Evolutionary conservation across 2,797 vertebrate genomes (phyloP).

Genomic region (Anguilla anguilla): DNA sequence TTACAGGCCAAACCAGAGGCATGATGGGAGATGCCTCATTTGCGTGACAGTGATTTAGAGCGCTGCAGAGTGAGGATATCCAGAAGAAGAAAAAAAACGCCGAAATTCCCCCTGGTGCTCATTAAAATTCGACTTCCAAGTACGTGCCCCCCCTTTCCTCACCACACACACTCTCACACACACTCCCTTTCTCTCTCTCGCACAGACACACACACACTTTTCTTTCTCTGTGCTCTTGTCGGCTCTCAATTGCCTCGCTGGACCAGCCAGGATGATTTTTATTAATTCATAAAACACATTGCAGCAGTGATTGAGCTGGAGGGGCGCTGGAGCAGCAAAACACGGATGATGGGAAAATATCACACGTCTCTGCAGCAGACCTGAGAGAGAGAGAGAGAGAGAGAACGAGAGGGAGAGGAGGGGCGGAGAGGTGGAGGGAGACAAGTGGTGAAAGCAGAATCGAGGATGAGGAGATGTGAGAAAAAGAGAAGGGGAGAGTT

Average conservation of each 20-base stretch:
- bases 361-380: conserved; percentile 23
- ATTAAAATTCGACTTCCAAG: conserved; percentile 75
- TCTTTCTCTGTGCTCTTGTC: conserved; percentile 62
- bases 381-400: not conserved
- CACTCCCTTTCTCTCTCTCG: not conserved
- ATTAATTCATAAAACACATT: conserved; percentile 85
- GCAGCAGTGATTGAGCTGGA: conserved; percentile 70
- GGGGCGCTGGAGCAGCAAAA: conserved; percentile 63
- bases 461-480: not conserved
- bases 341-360: conserved; percentile 48
- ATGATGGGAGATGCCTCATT: conserved; percentile 71
- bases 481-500: conserved; percentile 24
- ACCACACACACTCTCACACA: not conserved
- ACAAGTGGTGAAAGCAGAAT: not conserved
- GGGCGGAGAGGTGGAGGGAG: not conserved
- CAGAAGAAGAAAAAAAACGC: conserved; percentile 58
- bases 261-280: conserved; percentile 73
- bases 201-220: conserved; percentile 17
- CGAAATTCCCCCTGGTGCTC: conserved; percentile 78
- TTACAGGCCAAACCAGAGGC: conserved; percentile 63
- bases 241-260: conserved; percentile 58
- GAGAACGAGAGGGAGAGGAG: conserved; percentile 1
- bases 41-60: conserved; percentile 71
- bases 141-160: conserved; percentile 48
- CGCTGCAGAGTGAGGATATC: conserved; percentile 52